phyloP scores from a whole-genome alignment of 2,888 invertebrate species.

The Habroteleia sp. region DNA sequence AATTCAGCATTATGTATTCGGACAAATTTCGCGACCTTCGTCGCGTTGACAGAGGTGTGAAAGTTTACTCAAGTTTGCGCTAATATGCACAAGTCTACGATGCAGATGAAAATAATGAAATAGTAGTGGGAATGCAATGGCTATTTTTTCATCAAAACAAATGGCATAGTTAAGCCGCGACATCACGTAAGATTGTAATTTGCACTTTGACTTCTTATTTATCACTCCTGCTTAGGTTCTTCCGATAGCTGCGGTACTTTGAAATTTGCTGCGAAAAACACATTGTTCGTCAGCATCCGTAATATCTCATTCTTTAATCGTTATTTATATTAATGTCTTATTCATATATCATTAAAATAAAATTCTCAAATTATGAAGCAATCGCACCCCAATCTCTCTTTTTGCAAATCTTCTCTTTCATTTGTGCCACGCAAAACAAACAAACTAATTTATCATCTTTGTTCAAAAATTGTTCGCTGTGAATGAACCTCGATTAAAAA shows the following conservation, averaged over 20 bases:
- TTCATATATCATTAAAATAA: too few relatives aligned
- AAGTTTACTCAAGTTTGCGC: conserved; percentile 61
- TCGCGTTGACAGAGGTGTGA: conserved; percentile 63
- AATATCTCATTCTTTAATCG: conserved; percentile 26
- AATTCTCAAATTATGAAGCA: too few relatives aligned
- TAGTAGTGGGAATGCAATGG: conserved; percentile 18
- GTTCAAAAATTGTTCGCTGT: too few relatives aligned
- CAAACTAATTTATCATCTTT: too few relatives aligned
- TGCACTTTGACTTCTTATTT: conserved; percentile 28
- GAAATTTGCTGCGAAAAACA: conserved; percentile 36
- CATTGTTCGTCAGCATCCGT: conserved; percentile 5
- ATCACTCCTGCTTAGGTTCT: conserved; percentile 7
- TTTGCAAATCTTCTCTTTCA: too few relatives aligned
- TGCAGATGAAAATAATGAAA: conserved; percentile 50
- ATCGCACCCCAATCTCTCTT: too few relatives aligned
- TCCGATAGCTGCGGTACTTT: conserved; percentile 29
- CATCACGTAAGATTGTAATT: conserved; percentile 42
- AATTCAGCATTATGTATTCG: conserved; percentile 55
- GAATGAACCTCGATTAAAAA: too few relatives aligned
- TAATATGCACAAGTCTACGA: conserved; percentile 53
- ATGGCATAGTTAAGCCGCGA: conserved; percentile 33
- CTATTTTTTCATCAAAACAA: conserved; percentile 33
- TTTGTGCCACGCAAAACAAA: too few relatives aligned
- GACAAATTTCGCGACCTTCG: conserved; percentile 63
- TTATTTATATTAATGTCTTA: conserved; percentile 3